Percentiles rank a stretch among this genome's conserved stretches.
phyloP scores from a whole-genome alignment of 2,888 invertebrate genomes.

The Hypercompe scribonia region DNA sequence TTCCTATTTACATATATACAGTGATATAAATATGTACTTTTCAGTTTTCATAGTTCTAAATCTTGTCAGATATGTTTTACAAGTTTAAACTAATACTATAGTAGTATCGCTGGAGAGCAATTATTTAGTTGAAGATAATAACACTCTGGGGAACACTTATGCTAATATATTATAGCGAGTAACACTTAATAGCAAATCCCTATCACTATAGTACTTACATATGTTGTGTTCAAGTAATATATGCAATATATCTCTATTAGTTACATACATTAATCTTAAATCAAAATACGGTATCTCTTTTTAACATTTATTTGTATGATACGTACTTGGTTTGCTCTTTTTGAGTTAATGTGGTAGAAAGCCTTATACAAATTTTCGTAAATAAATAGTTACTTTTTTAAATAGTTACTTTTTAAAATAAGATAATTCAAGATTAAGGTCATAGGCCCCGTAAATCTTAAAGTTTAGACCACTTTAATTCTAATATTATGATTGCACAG shows the following conservation, averaged over 20 bases:
- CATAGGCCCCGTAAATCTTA: not conserved
- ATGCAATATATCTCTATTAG: not conserved
- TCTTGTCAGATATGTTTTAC: not conserved
- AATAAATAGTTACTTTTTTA: no score
- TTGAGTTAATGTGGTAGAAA: no score
- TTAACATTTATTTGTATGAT: not conserved
- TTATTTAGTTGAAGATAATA: not conserved
- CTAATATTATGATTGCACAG: no score
- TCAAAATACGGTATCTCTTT: not conserved
- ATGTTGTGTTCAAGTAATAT: not conserved
- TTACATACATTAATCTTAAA: not conserved
- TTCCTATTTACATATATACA: no score
- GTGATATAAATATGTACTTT: not conserved
- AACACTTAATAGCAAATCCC: not conserved
- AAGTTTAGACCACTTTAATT: not conserved
- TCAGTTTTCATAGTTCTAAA: not conserved
- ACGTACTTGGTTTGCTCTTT: not conserved
- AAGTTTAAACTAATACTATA: not conserved
- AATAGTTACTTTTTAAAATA: not conserved
- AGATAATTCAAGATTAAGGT: not conserved
- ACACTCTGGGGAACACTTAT: slow-evolving; percentile 8
- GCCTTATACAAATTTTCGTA: no score
- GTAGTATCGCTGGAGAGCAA: not conserved
- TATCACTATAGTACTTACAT: not conserved
- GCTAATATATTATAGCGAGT: not conserved